These are phyloP conservation scores for Erpetoichthys calabaricus DNA, from an alignment of 2,797 vertebrate genomes.

Conservation along the genomic window DNA sequence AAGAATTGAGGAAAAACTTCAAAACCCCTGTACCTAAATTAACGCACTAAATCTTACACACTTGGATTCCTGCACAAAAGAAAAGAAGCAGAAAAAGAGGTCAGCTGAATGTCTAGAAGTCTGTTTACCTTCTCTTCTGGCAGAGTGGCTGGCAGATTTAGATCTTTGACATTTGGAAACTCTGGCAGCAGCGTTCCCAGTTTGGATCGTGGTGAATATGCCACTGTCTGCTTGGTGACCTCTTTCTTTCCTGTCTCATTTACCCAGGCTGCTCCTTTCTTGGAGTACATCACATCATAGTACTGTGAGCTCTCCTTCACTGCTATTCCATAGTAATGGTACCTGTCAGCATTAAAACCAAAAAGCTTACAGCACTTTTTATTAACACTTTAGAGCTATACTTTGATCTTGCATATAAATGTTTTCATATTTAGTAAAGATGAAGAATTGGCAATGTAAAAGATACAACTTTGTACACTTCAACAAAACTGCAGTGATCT, in stretches of 20 bases:
- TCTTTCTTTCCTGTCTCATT: conserved; percentile 97
- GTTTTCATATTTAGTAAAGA: too few species aligned
- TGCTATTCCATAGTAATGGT: conserved; percentile 96
- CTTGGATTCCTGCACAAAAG: conserved; percentile 41
- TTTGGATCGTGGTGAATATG: conserved; percentile 98
- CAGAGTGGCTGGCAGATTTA: conserved; percentile 94
- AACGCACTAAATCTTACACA: conserved; percentile 51
- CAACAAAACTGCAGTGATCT: too few species aligned
- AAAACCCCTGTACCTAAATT: conserved; percentile 54
- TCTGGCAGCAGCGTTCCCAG: conserved; percentile 95
- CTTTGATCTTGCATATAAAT: too few species aligned
- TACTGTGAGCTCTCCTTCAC: conserved; percentile 96
- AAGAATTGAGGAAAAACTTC: background rate
- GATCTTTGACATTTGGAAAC: conserved; percentile 99
- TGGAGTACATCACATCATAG: conserved; percentile 98
- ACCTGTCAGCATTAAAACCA: conserved; percentile 45
- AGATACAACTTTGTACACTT: too few species aligned
- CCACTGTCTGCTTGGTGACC: conserved; percentile 98
- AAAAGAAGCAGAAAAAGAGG: conserved; percentile 31
- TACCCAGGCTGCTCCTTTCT: conserved; percentile 97
- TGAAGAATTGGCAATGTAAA: too few species aligned
- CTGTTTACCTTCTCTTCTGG: conserved; percentile 94
- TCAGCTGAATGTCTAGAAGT: conserved; percentile 48
- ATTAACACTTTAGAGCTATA: too few species aligned
- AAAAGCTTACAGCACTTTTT: too few species aligned